Percentiles rank a stretch among this genome's conserved stretches.
phyloP scores from a whole-genome alignment of 1,140 invertebrate genomes.

The Polyergus mexicanus region DNA sequence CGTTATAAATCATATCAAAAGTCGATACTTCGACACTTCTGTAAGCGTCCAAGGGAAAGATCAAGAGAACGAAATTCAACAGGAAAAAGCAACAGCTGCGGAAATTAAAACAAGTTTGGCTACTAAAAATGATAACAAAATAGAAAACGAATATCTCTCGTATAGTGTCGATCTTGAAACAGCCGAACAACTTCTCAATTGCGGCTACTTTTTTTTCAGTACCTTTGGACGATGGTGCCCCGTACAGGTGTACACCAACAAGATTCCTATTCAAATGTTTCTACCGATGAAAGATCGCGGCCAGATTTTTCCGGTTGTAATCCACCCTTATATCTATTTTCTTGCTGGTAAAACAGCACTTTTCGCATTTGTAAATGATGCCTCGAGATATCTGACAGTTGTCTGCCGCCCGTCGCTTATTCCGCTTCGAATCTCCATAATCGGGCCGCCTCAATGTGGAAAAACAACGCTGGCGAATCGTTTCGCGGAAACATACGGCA shows the following conservation, averaged over 20 bases:
- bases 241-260: constrained; percentile 86
- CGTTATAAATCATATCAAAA: constrained; percentile 73
- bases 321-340: constrained; percentile 88
- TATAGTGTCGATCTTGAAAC: constrained; percentile 85
- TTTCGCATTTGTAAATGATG: constrained; percentile 86
- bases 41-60: constrained; percentile 71
- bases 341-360: constrained; percentile 84
- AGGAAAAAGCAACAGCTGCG: constrained; percentile 40
- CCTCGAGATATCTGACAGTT: constrained; percentile 86
- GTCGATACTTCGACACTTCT: constrained; percentile 63
- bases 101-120: constrained; percentile 29
- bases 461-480: constrained; percentile 90
- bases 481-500: constrained; percentile 85
- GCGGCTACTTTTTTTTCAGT: constrained; percentile 88
- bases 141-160: constrained; percentile 74
- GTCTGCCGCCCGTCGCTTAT: constrained; percentile 80
- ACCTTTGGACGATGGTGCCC: constrained; percentile 88
- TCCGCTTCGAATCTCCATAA: constrained; percentile 91
- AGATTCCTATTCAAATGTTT: constrained; percentile 85
- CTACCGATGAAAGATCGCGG: constrained; percentile 81
- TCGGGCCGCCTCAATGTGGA: constrained; percentile 94
- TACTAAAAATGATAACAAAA: constrained; percentile 65
- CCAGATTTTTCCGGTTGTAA: constrained; percentile 86
- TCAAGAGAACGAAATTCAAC: constrained; percentile 75
- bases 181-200: constrained; percentile 86